Base-by-base conservation (phyloP, 2,888 invertebrate genomes). In the Uloborus plumipes region DNA sequence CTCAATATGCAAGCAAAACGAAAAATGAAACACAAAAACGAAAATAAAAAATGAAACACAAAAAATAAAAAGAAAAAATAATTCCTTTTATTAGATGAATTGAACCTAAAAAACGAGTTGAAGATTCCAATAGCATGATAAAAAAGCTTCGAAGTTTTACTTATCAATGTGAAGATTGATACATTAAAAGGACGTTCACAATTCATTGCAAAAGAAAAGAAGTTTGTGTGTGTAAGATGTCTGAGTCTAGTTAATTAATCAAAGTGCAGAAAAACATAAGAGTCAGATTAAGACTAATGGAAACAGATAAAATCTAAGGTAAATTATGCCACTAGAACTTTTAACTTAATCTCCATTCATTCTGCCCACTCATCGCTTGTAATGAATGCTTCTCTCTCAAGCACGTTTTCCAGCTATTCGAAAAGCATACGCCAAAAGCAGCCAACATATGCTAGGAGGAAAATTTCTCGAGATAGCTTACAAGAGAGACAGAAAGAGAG, bases 211-310 rank as follows among this genome's bases (percentile, higher is more conserved):
- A 39, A 39, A 39, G 7, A 31, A 31, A 31, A 31, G 39, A 39
- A 39, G 39, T 39, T 11, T 39, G 39, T 39, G 39, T 39, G n/a
- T 55, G 55, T 18, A 66, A 22, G 22, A 51, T 66, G 49, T 26
- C 22, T 51, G 50, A 67, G 58, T 59, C 75, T 49, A 11, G 59
- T 76, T 76, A 76, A 76, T 76, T 76, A 76, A 76, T 76, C 67
- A 67, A 76, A 18, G 67, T 67, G 58, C 51, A 77, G 55, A 53
- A 70, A 64, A 49, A 77, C 70, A 70, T 62, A 70, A 77, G 64
- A 77, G 58, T 59, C 51, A 51, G 71, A 78, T 72, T 66, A 71
- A 78, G 71, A 78, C 65, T 71, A 72, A 78, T 78, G 78, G 71
- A 71, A 55, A 51, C 65, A 49, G 78, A 72, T 78, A 72, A 71